Evolutionary conservation across 1,140 invertebrate species (phyloP).

Genomic region (Drosophila triauraria): DNA sequence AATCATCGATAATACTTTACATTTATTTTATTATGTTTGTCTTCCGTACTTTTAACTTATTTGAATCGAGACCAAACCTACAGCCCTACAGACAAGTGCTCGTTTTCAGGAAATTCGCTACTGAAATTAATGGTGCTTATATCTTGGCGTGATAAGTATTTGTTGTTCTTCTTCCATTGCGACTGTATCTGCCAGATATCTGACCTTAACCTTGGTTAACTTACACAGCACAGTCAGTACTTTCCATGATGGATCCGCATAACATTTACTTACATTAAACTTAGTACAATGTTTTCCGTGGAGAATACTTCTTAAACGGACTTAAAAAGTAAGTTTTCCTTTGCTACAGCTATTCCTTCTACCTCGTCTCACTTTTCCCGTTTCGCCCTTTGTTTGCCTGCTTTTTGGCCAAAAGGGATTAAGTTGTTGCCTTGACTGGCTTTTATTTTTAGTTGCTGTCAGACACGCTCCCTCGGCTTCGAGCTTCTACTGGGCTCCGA

Average conservation of each 20-base stretch:
- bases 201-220: neutral
- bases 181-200: neutral
- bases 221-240: neutral
- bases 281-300: constrained; percentile 50
- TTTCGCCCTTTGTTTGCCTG: constrained; percentile 30
- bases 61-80: too few relatives aligned
- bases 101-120: neutral
- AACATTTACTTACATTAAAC: constrained; percentile 36
- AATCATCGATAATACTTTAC: neutral
- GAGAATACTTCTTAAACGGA: constrained; percentile 69
- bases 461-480: constrained; percentile 28
- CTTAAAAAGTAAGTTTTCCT: constrained; percentile 66
- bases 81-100: neutral
- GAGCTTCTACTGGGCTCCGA: constrained; percentile 6
- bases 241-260: constrained; percentile 10
- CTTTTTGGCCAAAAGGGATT: constrained; percentile 69
- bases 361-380: constrained; percentile 10
- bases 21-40: neutral
- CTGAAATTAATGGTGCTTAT: neutral
- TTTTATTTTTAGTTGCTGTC: constrained; percentile 65
- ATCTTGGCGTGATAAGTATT: neutral
- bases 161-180: neutral
- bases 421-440: constrained; percentile 66
- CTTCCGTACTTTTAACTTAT: too few relatives aligned
- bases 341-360: neutral